Evolutionary conservation across 2,113 vertebrate species (phyloP).

Genomic region (Prinia subflava): DNA sequence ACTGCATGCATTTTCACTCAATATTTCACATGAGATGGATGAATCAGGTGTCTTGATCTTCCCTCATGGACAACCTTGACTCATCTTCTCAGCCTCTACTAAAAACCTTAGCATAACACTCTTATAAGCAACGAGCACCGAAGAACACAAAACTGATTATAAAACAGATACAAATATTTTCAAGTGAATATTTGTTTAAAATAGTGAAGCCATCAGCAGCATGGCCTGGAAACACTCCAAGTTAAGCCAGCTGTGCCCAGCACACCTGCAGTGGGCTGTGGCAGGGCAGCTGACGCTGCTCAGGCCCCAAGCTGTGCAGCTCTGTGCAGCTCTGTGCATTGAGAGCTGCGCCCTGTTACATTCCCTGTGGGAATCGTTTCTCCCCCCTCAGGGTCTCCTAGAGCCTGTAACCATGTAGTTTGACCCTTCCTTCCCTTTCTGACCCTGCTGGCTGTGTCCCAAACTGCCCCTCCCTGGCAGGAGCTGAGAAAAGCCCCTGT

Average conservation of each 20-base stretch:
- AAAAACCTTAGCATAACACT: not conserved
- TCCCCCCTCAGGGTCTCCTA: no score
- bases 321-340: not conserved
- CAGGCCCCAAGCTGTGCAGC: not conserved
- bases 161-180: not conserved
- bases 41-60: not conserved
- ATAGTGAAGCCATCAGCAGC: not conserved
- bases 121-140: not conserved
- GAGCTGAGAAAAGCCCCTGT: no score
- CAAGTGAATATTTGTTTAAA: not conserved
- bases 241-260: not conserved
- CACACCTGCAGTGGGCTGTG: accelerated
- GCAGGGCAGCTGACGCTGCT: not conserved
- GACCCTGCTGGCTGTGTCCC: no score
- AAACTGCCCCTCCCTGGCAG: no score
- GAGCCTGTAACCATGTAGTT: no score
- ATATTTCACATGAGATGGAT: not conserved
- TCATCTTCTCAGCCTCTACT: not conserved
- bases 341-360: no score
- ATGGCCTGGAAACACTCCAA: not conserved
- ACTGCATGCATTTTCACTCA: not conserved
- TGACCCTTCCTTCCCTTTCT: no score
- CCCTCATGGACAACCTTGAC: not conserved
- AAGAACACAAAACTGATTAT: not conserved
- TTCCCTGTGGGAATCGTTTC: no score